Conservation (phyloP, 1,140 invertebrate species). For the Drosophila hydei region DNA sequence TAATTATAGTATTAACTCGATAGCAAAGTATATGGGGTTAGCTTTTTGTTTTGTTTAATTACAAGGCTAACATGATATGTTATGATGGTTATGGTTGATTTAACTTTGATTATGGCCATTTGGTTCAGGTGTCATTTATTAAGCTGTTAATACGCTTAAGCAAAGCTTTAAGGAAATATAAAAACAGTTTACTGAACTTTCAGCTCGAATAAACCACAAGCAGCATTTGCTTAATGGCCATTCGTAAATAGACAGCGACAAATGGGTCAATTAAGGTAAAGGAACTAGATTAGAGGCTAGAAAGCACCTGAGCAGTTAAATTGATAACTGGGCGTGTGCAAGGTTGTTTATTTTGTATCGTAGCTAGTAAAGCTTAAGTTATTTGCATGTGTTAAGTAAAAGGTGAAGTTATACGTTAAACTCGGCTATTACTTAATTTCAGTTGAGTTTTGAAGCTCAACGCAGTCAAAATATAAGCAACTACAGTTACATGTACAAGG, state of each 20-base stretch:
- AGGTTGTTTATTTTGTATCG: slow-evolving; percentile 2
- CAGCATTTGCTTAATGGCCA: slow-evolving; percentile 42
- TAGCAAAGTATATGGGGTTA: not conserved
- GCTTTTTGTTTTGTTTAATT: slow-evolving; percentile 32
- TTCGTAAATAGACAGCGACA: slow-evolving; percentile 36
- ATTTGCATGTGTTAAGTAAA: slow-evolving; percentile 14
- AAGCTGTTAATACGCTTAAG: slow-evolving; percentile 28
- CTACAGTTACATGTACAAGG: not conserved
- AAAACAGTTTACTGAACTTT: slow-evolving; percentile 26
- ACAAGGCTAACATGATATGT: slow-evolving; percentile 31
- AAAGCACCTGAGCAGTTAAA: slow-evolving; percentile 2
- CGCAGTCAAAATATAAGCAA: not conserved
- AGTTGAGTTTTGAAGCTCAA: not conserved
- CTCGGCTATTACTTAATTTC: not conserved
- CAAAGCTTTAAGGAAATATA: not conserved
- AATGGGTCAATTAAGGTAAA: slow-evolving; percentile 38
- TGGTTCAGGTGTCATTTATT: not conserved
- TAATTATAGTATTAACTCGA: slow-evolving; percentile 22
- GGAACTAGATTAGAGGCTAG: not conserved
- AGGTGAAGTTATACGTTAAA: not conserved
- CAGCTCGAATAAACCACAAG: slow-evolving; percentile 34
- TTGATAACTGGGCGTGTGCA: slow-evolving; percentile 28
- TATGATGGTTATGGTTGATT: slow-evolving; percentile 27
- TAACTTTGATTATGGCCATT: slow-evolving; percentile 33
- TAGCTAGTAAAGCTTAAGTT: slow-evolving; percentile 19